Base-by-base conservation (phyloP, 2,113 vertebrate species). In the Anhinga rufa region DNA sequence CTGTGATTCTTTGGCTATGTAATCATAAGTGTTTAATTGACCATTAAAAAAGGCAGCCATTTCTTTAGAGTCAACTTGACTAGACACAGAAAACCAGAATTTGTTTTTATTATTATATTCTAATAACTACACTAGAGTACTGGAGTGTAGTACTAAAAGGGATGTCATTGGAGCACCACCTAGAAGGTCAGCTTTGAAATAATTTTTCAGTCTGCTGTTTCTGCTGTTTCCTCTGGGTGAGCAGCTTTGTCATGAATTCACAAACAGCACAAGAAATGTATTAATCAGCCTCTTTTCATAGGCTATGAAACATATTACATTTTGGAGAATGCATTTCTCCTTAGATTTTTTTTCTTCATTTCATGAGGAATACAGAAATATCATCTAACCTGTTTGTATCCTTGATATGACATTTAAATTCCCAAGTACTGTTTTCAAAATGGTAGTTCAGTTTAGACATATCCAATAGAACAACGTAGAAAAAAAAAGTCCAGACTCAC, bases 11-110 rank as follows among this genome's bases (percentile, higher is more conserved):
- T 68, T 51, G 14, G 10, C 24, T 96, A 32, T 34, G 69, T 91
- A 91, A 94, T 93, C 61, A 31, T 91, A 95, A 95, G 51, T 90
- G 78, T 91, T 96, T 96, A 97, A 96, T 51, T 90, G 93, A 91
- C 57, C 54, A 92, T 96, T 96, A 95, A 86, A 97, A 96, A 93
- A 85, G 34, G 46, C 49, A 91, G 12, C 60, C 42, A 95, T 92
- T 97, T 97, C 17, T 92, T 96, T 95, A 52, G 75, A 64, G 66
- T 79, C 52, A 96, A 86, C 42, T 68, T 87, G 84, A 48, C n/a
- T 65, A 92, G 86, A 92, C 21, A 46, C 9, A 69, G 25, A 90
- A 90, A 82, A 40, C 3, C 18, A 90, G 77, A 40, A 9, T 52
- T 92, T 89, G 16, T 36, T 83, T 79, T 57, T 77, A 61, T 75